A percentile compares a stretch with the other conserved stretches of the same genome.
These are phyloP conservation scores for Archocentrus centrarchus DNA, from an alignment of 2,113 vertebrate genomes.

Conservation along the genomic window DNA sequence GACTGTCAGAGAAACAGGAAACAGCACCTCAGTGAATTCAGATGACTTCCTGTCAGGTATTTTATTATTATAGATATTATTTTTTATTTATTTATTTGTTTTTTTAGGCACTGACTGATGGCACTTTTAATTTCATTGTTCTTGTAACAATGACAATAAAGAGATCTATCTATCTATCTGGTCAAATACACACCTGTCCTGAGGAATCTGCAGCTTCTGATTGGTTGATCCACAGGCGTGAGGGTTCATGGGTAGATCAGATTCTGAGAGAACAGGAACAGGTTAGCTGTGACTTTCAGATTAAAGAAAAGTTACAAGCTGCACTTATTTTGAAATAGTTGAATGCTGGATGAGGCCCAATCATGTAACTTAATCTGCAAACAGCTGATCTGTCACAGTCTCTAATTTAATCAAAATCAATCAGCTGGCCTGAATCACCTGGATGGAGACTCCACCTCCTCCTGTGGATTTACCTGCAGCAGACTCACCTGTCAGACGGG, in stretches of 20 bases:
- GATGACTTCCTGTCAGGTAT: not conserved
- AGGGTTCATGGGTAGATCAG: conserved; percentile 75
- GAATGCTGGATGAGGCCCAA: not conserved
- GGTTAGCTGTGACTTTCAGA: not conserved
- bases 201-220: conserved; percentile 14
- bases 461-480: not conserved
- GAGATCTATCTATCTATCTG: not conserved
- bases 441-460: too few relatives aligned
- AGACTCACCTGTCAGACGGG: conserved; percentile 85
- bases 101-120: too few relatives aligned
- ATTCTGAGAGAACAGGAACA: conserved; percentile 6
- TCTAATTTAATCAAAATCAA: not conserved
- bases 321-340: not conserved
- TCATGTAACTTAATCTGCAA: not conserved
- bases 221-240: conserved; percentile 77
- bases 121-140: too few relatives aligned
- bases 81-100: too few relatives aligned
- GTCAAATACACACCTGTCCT: conserved; percentile 39
- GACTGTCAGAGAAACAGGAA: conserved; percentile 15
- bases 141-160: too few relatives aligned
- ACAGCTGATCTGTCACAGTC: not conserved
- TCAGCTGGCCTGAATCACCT: not conserved
- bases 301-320: not conserved
- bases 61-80: too few relatives aligned
- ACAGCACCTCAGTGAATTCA: not conserved